Evolutionary conservation across 2,888 invertebrate genomes (phyloP).

Genomic region (Drosophila lutescens): DNA sequence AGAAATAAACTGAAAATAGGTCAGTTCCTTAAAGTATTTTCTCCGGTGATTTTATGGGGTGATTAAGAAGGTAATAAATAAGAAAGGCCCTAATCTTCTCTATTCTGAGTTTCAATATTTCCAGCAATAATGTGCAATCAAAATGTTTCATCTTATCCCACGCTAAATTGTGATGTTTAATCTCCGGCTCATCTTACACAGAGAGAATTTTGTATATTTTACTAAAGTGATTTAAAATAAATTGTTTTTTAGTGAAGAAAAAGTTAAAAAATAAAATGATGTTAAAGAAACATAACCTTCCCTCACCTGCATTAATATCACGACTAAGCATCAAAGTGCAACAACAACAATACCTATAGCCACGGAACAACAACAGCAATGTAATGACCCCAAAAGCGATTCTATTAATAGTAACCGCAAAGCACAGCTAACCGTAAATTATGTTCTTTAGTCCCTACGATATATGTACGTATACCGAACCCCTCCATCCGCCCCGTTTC

Average conservation of each 20-base stretch:
- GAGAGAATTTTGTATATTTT: conserved; percentile 1
- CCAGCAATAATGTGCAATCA: not conserved
- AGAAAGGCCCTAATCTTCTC: too few species aligned
- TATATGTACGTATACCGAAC: not conserved
- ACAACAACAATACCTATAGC: conserved; percentile 8
- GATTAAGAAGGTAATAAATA: conserved; percentile 4
- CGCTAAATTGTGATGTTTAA: not conserved
- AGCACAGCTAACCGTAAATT: conserved; percentile 64
- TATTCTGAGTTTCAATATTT: not conserved
- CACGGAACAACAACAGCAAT: conserved; percentile 40
- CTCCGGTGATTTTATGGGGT: not conserved
- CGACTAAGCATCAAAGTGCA: conserved; percentile 14
- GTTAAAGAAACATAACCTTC: too few species aligned
- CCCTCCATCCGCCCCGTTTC: conserved; percentile 10
- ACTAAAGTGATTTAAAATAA: not conserved
- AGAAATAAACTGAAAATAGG: conserved; percentile 14
- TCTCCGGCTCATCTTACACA: conserved; percentile 32
- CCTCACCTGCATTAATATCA: conserved; percentile 4
- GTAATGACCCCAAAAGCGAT: conserved; percentile 72
- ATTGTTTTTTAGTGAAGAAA: not conserved
- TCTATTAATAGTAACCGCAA: conserved; percentile 66
- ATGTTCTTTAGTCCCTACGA: conserved; percentile 47
- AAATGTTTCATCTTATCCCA: conserved; percentile 8
- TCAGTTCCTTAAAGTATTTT: not conserved
- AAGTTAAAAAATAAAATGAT: not conserved